Base-by-base conservation (phyloP, 2,888 invertebrate species). In the Hyppa rectilinea region DNA sequence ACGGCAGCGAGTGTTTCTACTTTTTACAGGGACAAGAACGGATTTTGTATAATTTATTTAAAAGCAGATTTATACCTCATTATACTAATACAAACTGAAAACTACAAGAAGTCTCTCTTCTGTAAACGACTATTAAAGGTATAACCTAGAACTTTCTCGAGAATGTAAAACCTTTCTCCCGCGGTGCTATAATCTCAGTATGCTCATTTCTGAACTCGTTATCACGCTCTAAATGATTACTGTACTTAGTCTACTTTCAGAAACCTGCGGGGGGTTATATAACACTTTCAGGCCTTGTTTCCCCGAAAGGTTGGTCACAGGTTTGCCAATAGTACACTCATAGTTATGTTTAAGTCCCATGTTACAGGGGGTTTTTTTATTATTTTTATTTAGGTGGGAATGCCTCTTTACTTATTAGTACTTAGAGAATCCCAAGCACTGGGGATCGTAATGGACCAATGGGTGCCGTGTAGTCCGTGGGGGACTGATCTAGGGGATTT, bases 211-310 rank as follows among this genome's bases (percentile, higher is more conserved):
- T n/a, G n/a, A n/a, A 43, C 43, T 43, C 43, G 38, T 59, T 29
- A 50, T 50, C 49, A 43, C 34, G 7, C 9, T n/a, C 40, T 71
- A 43, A 71, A 50, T 71, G 20, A 60, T 70, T 43, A 71, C 49
- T 20, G 23, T 36, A 60, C 34, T 70, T 43, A 23, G 60, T 50
- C n/a, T 26, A 10, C 17, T n/a, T 26, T 26, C 3, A 40, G 17
- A 34, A 49, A 58, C 34, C 17, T 70, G 71, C 23, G 17, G 0
- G 9, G 6, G 26, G 4, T 12, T n/a, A n/a, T n/a, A n/a, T n/a
- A n/a, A n/a, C n/a, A n/a, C n/a, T n/a, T n/a, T n/a, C n/a, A n/a
- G n/a, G n/a, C n/a, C n/a, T n/a, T n/a, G n/a, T n/a, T n/a, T n/a
- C n/a, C n/a, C n/a, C n/a, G n/a, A n/a, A n/a, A n/a, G n/a, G n/a